These are phyloP conservation scores for Sesia bembeciformis DNA, from an alignment of 2,888 invertebrate genomes.

Conservation along the genomic window DNA sequence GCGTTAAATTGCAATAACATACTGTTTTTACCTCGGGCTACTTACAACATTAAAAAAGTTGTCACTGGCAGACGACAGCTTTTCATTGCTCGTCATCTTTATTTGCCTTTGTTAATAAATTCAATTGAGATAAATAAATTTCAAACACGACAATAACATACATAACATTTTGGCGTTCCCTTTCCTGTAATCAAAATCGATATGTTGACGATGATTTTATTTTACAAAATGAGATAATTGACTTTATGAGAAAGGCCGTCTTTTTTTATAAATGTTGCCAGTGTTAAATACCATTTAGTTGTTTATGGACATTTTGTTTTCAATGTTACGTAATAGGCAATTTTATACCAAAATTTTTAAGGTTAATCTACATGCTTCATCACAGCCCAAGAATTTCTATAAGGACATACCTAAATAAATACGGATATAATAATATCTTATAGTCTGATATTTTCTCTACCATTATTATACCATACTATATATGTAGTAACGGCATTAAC, in stretches of 20 bases:
- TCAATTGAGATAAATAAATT: background rate
- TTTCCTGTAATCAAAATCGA: slow-evolving; percentile 12
- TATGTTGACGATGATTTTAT: slow-evolving; percentile 23
- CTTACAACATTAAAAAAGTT: background rate
- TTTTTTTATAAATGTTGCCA: background rate
- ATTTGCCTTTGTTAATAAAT: background rate
- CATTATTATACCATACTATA: background rate
- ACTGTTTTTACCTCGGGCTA: background rate
- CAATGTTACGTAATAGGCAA: background rate
- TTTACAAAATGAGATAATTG: slow-evolving; percentile 29
- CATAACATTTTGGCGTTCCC: background rate
- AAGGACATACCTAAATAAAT: slow-evolving; percentile 32
- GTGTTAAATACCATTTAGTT: background rate
- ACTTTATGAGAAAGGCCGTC: slow-evolving; percentile 8
- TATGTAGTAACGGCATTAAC: background rate
- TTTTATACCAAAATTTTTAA: background rate
- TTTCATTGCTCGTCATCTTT: background rate
- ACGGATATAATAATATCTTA: slow-evolving; percentile 5
- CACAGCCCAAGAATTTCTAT: slow-evolving; percentile 48
- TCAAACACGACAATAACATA: background rate
- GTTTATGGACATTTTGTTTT: background rate
- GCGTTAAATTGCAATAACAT: background rate
- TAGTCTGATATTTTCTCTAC: background rate
- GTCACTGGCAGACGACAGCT: background rate
- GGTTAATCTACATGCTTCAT: slow-evolving; percentile 14